Conservation (phyloP, 1,140 invertebrate species). For the Pseudoatta argentina region DNA sequence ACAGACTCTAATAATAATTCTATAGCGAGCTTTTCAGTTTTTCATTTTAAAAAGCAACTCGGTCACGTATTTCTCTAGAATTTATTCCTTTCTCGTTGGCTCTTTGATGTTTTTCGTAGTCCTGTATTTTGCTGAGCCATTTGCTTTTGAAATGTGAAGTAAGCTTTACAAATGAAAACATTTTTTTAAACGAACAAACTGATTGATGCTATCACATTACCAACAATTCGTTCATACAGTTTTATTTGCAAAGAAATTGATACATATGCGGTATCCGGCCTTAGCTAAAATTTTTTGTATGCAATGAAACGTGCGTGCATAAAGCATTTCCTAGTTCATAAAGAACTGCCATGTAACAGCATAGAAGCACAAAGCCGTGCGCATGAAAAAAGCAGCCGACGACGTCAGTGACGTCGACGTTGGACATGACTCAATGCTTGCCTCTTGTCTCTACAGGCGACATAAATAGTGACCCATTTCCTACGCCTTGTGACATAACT, state of each 20-base stretch:
- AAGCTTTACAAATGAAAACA: no score
- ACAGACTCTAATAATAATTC: not conserved
- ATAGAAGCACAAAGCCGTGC: not conserved
- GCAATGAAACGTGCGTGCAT: constrained; percentile 22
- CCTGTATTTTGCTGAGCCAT: not conserved
- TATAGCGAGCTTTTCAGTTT: not conserved
- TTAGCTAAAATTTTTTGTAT: constrained; percentile 35
- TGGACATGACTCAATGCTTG: constrained; percentile 51
- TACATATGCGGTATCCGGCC: not conserved
- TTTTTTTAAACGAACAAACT: no score
- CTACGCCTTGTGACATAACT: constrained; percentile 20
- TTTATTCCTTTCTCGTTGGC: not conserved
- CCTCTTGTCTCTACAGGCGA: constrained; percentile 69
- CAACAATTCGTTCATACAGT: constrained; percentile 36
- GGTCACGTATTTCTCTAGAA: not conserved
- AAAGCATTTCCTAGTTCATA: not conserved
- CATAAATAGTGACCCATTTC: constrained; percentile 72
- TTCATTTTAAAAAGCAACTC: constrained; percentile 31
- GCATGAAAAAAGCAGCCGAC: constrained; percentile 49
- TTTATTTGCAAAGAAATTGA: constrained; percentile 25
- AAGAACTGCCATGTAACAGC: constrained; percentile 33
- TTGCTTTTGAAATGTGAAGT: not conserved
- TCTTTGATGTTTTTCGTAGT: not conserved
- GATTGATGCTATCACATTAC: not conserved
- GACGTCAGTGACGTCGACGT: constrained; percentile 35